Conservation (phyloP, 2,888 invertebrate species). For the Macrophya annulata region DNA sequence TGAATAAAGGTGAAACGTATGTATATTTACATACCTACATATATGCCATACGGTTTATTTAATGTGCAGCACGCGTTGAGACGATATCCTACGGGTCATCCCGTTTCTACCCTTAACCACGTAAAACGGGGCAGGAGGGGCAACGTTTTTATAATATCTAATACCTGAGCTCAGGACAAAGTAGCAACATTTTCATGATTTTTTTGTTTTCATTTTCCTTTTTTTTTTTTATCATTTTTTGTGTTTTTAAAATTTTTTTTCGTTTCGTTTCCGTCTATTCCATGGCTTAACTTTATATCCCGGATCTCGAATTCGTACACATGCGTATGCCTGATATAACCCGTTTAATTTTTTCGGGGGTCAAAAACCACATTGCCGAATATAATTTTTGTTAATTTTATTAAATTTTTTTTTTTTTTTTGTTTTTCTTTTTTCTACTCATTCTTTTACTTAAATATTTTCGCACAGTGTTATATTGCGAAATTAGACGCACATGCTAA, state of each 20-base stretch:
- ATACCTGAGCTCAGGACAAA: conserved; percentile 40
- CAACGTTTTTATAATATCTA: conserved; percentile 40
- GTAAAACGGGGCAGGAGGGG: neutral
- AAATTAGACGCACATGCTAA: neutral
- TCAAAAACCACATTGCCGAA: neutral
- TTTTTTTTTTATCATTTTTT: neutral
- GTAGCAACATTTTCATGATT: neutral
- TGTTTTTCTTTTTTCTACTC: neutral
- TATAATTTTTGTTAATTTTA: neutral
- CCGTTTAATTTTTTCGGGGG: neutral
- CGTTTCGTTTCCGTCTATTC: neutral
- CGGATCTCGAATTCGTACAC: conserved; percentile 7
- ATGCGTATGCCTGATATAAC: conserved; percentile 6
- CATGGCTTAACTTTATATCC: conserved; percentile 9
- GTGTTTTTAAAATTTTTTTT: neutral
- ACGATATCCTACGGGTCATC: conserved; percentile 16
- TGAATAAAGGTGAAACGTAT: neutral
- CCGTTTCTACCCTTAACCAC: conserved; percentile 38
- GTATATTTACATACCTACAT: too few relatives aligned
- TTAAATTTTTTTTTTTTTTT: neutral
- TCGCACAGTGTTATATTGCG: neutral
- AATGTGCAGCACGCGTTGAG: conserved; percentile 28
- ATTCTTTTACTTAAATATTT: neutral
- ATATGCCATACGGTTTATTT: neutral
- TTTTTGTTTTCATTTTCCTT: neutral